Base-by-base conservation (phyloP, 2,113 vertebrate species). In the Psephotus haematonotus region DNA sequence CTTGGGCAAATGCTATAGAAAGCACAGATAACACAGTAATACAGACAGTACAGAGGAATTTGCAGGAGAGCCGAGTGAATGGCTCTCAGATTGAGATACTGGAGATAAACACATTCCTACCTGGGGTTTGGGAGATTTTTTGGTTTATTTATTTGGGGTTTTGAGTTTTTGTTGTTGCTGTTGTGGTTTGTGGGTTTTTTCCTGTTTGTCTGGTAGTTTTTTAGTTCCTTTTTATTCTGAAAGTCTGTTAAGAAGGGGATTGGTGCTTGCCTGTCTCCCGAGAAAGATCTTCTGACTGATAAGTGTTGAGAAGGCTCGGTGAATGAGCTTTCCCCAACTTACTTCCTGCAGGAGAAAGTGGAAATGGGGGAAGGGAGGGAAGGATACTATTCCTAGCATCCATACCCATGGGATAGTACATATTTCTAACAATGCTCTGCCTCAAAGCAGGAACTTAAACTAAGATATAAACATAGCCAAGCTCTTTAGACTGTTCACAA, bases 401-500 rank as follows among this genome's bases (percentile, higher is more conserved):
- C 4, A 2, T 25, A 47, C 14, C 28, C 49, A 29, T 1, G 8
- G 8, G 2, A 1, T 0, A 1, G 10, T 18, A 31, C 0, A 0
- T 11, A 27, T 37, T 57, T 69, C 47, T 65, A 76, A 44, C 27
- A 55, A 3, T 10, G 37, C 63, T n/a, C 4, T 12, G 35, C 39
- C 39, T 47, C 25, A 5, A 2, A 64, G 35, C 14, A 93, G 29
- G 7, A 88, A 69, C 17, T 87, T 55, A 50, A 65, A 74, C 27
- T 43, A 24, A 17, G 76, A 25, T 11, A 76, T 29, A 52, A 86
- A 82, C 1, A 11, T 13, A 87, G 37, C 5, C 41, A 89, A 20
- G 41, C 10, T 79, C n/a, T 68, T 77, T 50, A 52, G 17, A 15
- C 16, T 23, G 17, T 39, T 93, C 17, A 82, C 25, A 52, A 85